Conservation (phyloP, 1,140 invertebrate species). For the Zaprionus taronus region DNA sequence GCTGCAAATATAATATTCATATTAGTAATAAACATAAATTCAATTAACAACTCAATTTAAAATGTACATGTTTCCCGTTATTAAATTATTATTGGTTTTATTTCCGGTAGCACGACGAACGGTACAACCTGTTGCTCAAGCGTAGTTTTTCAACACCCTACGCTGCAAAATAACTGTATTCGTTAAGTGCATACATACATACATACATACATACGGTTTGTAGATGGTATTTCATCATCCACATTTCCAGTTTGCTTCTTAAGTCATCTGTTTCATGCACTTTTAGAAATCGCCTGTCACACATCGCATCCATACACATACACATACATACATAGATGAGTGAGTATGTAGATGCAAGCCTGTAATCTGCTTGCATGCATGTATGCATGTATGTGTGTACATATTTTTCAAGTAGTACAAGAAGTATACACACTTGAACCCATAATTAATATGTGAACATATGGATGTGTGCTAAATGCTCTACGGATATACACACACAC, state of each 20-base stretch:
- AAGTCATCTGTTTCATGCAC: conserved; percentile 53
- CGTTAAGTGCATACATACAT: conserved; percentile 8
- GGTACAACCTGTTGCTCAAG: not conserved
- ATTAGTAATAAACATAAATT: not conserved
- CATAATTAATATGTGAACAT: conserved; percentile 61
- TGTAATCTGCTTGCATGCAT: conserved; percentile 17
- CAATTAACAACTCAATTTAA: not conserved
- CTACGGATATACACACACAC: conserved; percentile 10
- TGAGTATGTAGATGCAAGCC: conserved; percentile 2
- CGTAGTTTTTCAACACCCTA: conserved; percentile 7
- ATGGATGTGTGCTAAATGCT: conserved; percentile 26
- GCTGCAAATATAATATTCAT: conserved; percentile 12
- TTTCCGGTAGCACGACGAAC: conserved; percentile 1
- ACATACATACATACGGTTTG: conserved; percentile 29
- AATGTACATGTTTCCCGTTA: not conserved
- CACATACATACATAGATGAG: not conserved
- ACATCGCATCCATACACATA: conserved; percentile 13
- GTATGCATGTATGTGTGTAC: conserved; percentile 20
- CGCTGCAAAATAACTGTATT: conserved; percentile 3
- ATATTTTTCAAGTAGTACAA: conserved; percentile 52
- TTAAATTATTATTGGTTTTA: not conserved
- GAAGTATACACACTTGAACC: conserved; percentile 69
- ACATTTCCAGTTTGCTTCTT: conserved; percentile 54
- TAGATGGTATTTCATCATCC: conserved; percentile 44
- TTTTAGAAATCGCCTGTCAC: conserved; percentile 44